Evolutionary conservation across 2,888 invertebrate genomes (phyloP).

Genomic region (Matsumyia berberina): DNA sequence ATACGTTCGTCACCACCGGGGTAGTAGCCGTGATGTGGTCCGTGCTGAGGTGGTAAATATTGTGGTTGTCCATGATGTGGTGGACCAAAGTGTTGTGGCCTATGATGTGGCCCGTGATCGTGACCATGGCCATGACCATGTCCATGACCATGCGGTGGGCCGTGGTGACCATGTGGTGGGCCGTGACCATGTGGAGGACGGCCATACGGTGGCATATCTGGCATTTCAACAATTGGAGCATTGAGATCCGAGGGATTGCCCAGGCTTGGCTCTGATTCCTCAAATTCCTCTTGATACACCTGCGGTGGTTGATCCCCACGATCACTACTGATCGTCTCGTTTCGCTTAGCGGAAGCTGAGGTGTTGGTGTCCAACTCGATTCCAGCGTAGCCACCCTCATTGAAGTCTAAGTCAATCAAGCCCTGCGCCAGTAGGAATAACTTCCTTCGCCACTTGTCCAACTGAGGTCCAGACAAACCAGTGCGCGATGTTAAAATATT

Average conservation of each 20-base stretch:
- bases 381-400: constrained; percentile 77
- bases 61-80: constrained; percentile 52
- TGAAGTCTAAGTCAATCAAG: constrained; percentile 78
- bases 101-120: constrained; percentile 8
- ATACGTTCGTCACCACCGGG: constrained; percentile 71
- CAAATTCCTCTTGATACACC: constrained; percentile 80
- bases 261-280: constrained; percentile 81
- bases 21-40: constrained; percentile 30
- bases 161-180: constrained; percentile 1
- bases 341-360: constrained; percentile 69
- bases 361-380: constrained; percentile 75
- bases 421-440: constrained; percentile 81
- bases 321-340: constrained; percentile 80
- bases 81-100: constrained; percentile 52
- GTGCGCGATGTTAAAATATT: constrained; percentile 77
- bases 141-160: background rate
- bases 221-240: constrained; percentile 43
- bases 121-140: constrained; percentile 7
- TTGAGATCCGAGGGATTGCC: constrained; percentile 77
- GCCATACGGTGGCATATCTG: constrained; percentile 29
- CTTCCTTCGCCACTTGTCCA: constrained; percentile 81
- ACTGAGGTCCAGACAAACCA: constrained; percentile 78
- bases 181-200: background rate
- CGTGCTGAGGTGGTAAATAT: constrained; percentile 23
- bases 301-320: constrained; percentile 84